phyloP scores from a whole-genome alignment of 1,140 invertebrate genomes.

The Sitophilus oryzae region DNA sequence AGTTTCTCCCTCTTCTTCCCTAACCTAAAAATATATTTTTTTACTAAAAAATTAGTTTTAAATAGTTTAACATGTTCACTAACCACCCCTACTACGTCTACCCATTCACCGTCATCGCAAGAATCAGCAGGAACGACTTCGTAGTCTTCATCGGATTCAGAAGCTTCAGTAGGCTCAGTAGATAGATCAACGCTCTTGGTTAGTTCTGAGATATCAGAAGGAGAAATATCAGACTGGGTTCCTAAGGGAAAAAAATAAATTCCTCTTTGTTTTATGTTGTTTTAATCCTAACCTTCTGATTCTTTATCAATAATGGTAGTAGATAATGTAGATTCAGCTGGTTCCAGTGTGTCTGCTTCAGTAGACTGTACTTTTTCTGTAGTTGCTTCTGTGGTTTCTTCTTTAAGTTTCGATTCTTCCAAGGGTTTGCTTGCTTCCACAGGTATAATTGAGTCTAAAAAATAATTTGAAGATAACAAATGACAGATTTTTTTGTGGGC shows the following conservation, averaged over 20 bases:
- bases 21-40: no score
- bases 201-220: constrained; percentile 28
- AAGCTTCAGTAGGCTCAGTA: constrained; percentile 32
- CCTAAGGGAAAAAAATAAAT: no score
- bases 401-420: constrained; percentile 10
- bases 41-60: no score
- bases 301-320: constrained; percentile 3
- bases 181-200: constrained; percentile 37
- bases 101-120: constrained; percentile 55
- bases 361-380: neutral
- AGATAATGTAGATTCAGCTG: neutral
- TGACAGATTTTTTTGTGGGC: neutral
- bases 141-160: constrained; percentile 44
- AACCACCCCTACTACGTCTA: constrained; percentile 38
- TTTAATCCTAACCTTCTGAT: no score
- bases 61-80: neutral
- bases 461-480: neutral
- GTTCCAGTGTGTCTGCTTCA: neutral
- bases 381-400: constrained; percentile 11
- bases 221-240: constrained; percentile 8
- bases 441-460: constrained; percentile 45
- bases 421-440: constrained; percentile 52
- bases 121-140: constrained; percentile 50
- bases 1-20: no score
- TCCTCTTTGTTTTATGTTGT: no score